A percentile compares a stretch with the other conserved stretches of the same genome.
Evolutionary conservation across 2,113 vertebrate genomes (phyloP).

Genomic region (Eidolon helvum): DNA sequence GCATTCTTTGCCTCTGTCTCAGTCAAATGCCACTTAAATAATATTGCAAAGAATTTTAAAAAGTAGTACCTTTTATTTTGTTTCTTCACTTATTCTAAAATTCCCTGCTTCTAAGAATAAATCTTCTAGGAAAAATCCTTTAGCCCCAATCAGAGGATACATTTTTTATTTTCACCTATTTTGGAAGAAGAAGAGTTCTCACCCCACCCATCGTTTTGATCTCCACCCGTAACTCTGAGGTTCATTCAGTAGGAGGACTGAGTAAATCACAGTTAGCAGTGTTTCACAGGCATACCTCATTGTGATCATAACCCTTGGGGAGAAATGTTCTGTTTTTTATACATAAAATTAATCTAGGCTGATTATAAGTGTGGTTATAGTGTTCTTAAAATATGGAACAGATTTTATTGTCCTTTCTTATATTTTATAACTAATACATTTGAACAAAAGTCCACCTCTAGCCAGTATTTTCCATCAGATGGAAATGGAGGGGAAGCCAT

Average conservation of each 20-base stretch:
- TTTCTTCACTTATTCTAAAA: neutral
- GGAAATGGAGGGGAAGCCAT: neutral
- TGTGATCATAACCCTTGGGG: neutral
- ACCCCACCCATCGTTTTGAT: rapidly evolving
- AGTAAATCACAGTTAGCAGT: neutral
- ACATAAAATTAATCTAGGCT: neutral
- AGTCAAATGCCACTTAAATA: neutral
- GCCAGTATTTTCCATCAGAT: neutral
- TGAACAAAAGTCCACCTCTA: neutral
- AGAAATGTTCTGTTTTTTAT: neutral
- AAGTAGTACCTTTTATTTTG: neutral
- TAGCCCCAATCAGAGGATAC: neutral
- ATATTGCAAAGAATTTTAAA: neutral
- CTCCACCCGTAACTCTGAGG: neutral
- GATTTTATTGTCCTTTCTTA: neutral
- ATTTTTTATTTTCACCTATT: neutral
- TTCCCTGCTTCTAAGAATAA: neutral
- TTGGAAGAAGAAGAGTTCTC: neutral
- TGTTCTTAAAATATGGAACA: neutral
- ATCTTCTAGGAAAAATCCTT: neutral
- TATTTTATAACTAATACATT: neutral
- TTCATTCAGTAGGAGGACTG: neutral
- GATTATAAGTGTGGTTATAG: neutral
- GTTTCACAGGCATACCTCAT: neutral
- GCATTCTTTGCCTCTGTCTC: neutral